phyloP scores from a whole-genome alignment of 2,888 invertebrate species.

The Laothoe populi region DNA sequence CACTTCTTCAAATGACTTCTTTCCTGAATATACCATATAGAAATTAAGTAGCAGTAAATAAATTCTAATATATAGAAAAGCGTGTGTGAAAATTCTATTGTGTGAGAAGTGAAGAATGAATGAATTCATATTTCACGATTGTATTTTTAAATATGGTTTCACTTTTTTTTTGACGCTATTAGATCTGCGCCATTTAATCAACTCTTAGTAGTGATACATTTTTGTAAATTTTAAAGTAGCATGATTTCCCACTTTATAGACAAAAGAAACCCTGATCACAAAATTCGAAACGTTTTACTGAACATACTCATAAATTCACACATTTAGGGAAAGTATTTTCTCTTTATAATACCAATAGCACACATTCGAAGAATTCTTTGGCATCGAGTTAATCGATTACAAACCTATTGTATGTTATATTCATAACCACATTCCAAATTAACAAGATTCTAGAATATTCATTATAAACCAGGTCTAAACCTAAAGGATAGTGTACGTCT shows the following conservation, averaged over 20 bases:
- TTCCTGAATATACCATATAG: too few species aligned
- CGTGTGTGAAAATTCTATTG: too few species aligned
- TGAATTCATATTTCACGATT: too few species aligned
- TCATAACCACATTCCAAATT: background rate
- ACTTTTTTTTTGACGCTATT: too few species aligned
- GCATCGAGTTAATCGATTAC: background rate
- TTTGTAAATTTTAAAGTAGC: background rate
- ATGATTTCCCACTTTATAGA: background rate
- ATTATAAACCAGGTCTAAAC: slow-evolving; percentile 51
- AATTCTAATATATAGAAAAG: too few species aligned
- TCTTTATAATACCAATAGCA: background rate
- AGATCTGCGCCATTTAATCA: too few species aligned
- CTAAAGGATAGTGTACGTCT: slow-evolving; percentile 61
- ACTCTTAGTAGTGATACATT: background rate
- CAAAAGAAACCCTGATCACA: background rate
- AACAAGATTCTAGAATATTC: slow-evolving; percentile 19
- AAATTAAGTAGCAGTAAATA: too few species aligned
- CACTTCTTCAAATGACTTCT: too few species aligned
- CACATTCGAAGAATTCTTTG: slow-evolving; percentile 14
- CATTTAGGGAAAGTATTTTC: background rate
- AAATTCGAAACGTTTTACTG: background rate
- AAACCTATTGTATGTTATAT: background rate
- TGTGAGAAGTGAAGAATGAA: too few species aligned
- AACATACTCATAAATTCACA: background rate
- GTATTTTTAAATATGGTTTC: too few species aligned